These are phyloP conservation scores for Pollenia griseotomentosa DNA, from an alignment of 2,888 invertebrate genomes.

Conservation along the genomic window DNA sequence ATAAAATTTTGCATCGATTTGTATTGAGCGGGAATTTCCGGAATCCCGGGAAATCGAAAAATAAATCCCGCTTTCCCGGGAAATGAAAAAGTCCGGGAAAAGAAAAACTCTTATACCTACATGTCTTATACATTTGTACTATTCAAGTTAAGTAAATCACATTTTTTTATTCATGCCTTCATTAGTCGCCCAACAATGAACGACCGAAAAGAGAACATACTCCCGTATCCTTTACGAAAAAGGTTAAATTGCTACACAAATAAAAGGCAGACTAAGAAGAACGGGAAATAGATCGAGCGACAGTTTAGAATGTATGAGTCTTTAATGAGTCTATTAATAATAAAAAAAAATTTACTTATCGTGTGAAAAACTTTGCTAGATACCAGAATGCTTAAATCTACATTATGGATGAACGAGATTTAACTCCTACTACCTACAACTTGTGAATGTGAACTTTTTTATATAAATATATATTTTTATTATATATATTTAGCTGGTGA, in stretches of 20 bases:
- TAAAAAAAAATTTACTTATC: conserved; percentile 39
- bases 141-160: conserved; percentile 60
- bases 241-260: neutral
- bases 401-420: neutral
- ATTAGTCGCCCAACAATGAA: conserved; percentile 63
- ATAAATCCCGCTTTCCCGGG: too few relatives aligned
- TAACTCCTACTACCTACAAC: neutral
- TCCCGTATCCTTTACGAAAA: neutral
- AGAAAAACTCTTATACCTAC: too few relatives aligned
- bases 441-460: conserved; percentile 6
- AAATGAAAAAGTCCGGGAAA: too few relatives aligned
- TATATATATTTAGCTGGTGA: too few relatives aligned
- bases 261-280: neutral
- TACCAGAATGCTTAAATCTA: conserved; percentile 40
- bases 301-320: conserved; percentile 23
- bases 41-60: too few relatives aligned
- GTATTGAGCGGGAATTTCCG: too few relatives aligned
- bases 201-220: conserved; percentile 4
- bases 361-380: conserved; percentile 54
- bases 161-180: conserved; percentile 73
- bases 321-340: conserved; percentile 31
- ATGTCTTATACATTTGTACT: conserved; percentile 33
- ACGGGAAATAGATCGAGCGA: neutral
- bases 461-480: too few relatives aligned
- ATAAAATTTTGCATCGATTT: too few relatives aligned